A percentile compares a stretch with the other conserved stretches of the same genome.
Evolutionary conservation across 2,888 invertebrate genomes (phyloP).

Genomic region (Heliothis peltigera): DNA sequence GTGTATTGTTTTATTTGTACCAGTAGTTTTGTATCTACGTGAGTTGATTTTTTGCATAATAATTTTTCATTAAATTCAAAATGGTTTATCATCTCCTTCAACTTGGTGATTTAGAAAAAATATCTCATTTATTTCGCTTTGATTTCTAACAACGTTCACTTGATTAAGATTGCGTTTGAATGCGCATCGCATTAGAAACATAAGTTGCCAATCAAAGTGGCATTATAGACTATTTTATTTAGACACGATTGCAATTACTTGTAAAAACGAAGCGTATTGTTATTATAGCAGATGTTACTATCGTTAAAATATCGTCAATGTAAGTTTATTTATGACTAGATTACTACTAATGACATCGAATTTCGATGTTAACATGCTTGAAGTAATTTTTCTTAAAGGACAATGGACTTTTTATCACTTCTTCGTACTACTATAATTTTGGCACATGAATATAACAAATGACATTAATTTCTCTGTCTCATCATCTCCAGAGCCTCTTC

Average conservation of each 20-base stretch:
- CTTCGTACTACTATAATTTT: too few relatives aligned
- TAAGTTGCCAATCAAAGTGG: slow-evolving; percentile 24
- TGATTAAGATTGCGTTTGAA: slow-evolving; percentile 4
- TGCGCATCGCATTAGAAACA: slow-evolving; percentile 19
- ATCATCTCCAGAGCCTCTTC: too few relatives aligned
- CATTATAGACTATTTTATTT: slow-evolving; percentile 32
- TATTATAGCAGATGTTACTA: slow-evolving; percentile 7
- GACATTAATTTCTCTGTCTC: too few relatives aligned
- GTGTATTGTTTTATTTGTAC: neutral
- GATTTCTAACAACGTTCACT: neutral
- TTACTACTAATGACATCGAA: neutral
- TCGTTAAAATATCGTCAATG: slow-evolving; percentile 11
- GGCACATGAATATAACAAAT: too few relatives aligned
- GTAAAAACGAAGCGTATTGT: slow-evolving; percentile 8
- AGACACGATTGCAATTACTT: slow-evolving; percentile 42
- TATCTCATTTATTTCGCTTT: neutral
- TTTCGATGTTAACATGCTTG: neutral
- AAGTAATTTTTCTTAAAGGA: neutral
- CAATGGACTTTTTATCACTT: neutral
- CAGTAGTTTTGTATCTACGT: neutral
- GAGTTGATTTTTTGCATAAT: neutral
- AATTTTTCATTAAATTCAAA: too few relatives aligned
- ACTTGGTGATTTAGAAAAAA: neutral
- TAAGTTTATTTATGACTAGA: slow-evolving; percentile 8
- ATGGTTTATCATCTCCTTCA: neutral